A percentile compares a stretch with the other conserved stretches of the same genome.
These are phyloP conservation scores for Leistus spinibarbis DNA, from an alignment of 2,888 invertebrate genomes.

Conservation along the genomic window DNA sequence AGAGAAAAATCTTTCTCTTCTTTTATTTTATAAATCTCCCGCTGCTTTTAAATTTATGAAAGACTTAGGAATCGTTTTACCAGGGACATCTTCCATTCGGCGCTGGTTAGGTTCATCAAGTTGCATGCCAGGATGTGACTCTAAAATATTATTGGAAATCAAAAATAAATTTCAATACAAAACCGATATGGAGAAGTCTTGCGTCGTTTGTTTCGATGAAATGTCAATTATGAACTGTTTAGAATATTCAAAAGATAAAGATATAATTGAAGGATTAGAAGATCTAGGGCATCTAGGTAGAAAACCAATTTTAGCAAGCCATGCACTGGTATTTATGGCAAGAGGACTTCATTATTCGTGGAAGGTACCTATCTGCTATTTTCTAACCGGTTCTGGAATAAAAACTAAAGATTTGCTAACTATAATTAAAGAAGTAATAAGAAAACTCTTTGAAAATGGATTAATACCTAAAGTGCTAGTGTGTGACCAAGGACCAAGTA, in stretches of 20 bases:
- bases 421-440: neutral
- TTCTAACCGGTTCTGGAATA: neutral
- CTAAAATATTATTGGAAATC: neutral
- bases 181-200: constrained; percentile 3
- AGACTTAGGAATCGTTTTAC: neutral
- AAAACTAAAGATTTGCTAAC: constrained; percentile 1
- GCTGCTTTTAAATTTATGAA: neutral
- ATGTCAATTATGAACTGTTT: constrained; percentile 16
- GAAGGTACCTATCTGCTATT: constrained; percentile 6
- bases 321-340: neutral
- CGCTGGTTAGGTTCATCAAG: neutral
- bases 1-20: constrained; percentile 5
- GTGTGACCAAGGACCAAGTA: constrained; percentile 16
- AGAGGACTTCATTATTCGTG: constrained; percentile 3
- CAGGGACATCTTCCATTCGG: neutral
- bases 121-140: neutral
- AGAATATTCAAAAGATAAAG: constrained; percentile 14
- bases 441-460: neutral
- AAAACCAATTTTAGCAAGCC: neutral
- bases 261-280: constrained; percentile 15
- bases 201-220: constrained; percentile 21
- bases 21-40: constrained; percentile 12
- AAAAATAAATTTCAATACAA: neutral
- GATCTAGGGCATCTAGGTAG: constrained; percentile 14
- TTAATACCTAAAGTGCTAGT: constrained; percentile 3